A percentile compares a stretch with the other conserved stretches of the same genome.
phyloP scores from a whole-genome alignment of 53 echinoderm and acorn worm genomes.

The Paracentrotus lividus region DNA sequence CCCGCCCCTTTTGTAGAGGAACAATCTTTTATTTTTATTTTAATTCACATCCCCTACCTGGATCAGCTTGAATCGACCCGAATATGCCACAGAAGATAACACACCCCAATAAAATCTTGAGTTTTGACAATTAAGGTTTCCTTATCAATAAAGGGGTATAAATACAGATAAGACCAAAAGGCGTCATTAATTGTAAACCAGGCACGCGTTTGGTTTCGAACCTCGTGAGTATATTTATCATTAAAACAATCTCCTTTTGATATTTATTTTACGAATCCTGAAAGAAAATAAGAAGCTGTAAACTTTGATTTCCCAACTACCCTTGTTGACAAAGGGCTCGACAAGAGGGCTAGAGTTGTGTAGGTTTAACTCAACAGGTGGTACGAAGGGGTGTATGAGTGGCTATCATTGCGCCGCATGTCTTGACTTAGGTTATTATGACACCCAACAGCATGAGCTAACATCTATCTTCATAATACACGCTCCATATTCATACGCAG shows the following conservation, averaged over 20 bases:
- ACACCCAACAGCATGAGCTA: not conserved
- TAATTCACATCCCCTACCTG: not conserved
- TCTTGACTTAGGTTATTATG: constrained; percentile 42
- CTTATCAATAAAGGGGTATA: not conserved
- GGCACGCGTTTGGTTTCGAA: not conserved
- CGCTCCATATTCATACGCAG: not conserved
- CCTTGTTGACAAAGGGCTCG: constrained; percentile 63
- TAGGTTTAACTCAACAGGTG: constrained; percentile 66
- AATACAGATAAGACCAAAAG: not conserved
- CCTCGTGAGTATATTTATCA: not conserved
- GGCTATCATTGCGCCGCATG: not conserved
- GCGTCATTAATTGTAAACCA: not conserved
- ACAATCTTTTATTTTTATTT: not conserved
- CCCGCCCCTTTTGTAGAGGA: not conserved
- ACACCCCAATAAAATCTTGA: not conserved
- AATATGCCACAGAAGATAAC: not conserved
- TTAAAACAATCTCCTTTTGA: not conserved
- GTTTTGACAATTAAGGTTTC: not conserved
- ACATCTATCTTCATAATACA: not conserved
- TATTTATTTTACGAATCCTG: constrained; percentile 52
- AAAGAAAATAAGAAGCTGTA: constrained; percentile 4
- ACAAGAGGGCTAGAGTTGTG: not conserved
- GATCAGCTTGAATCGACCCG: not conserved
- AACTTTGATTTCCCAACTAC: constrained; percentile 69
- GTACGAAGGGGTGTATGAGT: not conserved